Conservation (phyloP, 2,888 invertebrate genomes). For the Polylopha cassiicola region DNA sequence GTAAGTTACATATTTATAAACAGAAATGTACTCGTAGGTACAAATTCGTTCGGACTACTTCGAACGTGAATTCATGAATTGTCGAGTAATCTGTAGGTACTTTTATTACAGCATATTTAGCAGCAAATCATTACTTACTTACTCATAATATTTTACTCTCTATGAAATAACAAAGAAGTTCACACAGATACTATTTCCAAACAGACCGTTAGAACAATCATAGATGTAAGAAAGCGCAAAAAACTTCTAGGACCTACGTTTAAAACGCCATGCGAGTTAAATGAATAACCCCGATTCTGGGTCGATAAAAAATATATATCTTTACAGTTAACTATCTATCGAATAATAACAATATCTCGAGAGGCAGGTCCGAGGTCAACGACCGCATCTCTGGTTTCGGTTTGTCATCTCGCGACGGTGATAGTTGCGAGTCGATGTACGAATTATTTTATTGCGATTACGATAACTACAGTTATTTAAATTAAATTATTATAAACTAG, state of each 20-base stretch:
- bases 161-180: no score
- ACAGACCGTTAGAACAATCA: conserved; percentile 20
- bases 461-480: conserved; percentile 10
- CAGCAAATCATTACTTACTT: no score
- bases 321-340: conserved; percentile 74
- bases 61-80: no score
- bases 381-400: conserved; percentile 52
- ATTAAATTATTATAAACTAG: conserved; percentile 1
- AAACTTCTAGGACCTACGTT: conserved; percentile 12
- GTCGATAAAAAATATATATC: conserved; percentile 62
- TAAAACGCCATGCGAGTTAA: conserved; percentile 39
- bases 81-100: no score
- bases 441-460: conserved; percentile 7
- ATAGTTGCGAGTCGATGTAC: conserved; percentile 29
- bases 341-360: conserved; percentile 57
- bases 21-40: no score
- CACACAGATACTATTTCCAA: no score
- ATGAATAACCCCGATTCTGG: conserved; percentile 56
- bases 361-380: conserved; percentile 57
- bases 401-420: conserved; percentile 47
- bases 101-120: no score
- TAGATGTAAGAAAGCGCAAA: conserved; percentile 14
- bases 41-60: no score
- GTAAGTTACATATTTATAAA: no score
- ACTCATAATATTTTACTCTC: no score